Base-by-base conservation (phyloP, 2,888 invertebrate species). In the Athalia rosae region DNA sequence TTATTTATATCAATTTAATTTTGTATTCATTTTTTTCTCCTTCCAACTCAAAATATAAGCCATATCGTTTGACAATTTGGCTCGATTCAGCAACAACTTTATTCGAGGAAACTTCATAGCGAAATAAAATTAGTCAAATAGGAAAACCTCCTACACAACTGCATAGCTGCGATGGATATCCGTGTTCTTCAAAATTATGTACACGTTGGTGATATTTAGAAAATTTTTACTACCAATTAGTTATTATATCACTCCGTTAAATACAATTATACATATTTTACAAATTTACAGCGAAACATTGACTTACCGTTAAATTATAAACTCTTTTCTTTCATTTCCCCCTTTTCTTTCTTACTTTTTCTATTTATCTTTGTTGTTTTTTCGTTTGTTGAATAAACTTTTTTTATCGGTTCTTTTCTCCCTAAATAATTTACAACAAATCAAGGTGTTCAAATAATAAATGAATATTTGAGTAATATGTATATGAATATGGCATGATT, bases 401-500 rank as follows among this genome's bases (percentile, higher is more conserved):
- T 50, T 9, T 50, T 9, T n/a, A n/a, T n/a, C n/a, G n/a, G n/a
- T n/a, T n/a, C n/a, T n/a, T n/a, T n/a, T n/a, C n/a, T n/a, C n/a
- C n/a, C n/a, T n/a, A n/a, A 50, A n/a, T 28, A 67, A 67, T 53
- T 67, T 67, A 67, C 67, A 48, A 53, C 53, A 11, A 67, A 66
- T 47, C 13, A 47, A 47, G 11, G 47, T 64, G 64, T 64, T 47
- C 28, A 28, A 28, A 28, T 28, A 28, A 47, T n/a, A 11, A 61
- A 61, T 28, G 61, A 47, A 64, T n/a, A 28, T 6, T n/a, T 9
- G 15, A 62, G 41, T 50, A n/a, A 43, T 15, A 28, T 8, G n/a
- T 62, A 43, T 62, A n/a, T n/a, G 41, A 62, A 79, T 82, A 86
- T 85, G 86, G 86, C 86, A 85, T 80, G 83, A 81, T 85, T 86